Conservation (phyloP, 2,113 vertebrate genomes). For the Peucedramus taeniatus region DNA sequence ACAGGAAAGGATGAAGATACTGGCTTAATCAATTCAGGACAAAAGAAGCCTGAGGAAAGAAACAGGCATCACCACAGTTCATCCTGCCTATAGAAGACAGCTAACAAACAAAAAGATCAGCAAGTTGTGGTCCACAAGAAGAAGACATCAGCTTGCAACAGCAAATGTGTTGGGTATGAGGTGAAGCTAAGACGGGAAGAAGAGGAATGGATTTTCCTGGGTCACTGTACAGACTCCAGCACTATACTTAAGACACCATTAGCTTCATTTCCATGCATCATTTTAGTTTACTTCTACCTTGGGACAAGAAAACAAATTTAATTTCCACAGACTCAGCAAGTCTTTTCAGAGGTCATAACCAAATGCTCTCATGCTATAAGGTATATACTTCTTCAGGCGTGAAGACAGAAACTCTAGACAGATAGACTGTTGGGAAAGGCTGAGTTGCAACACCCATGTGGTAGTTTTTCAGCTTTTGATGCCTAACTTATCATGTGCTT, state of each 20-base stretch:
- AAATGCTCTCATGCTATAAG: background rate
- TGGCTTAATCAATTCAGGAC: background rate
- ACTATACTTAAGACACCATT: background rate
- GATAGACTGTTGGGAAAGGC: background rate
- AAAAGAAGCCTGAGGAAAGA: background rate
- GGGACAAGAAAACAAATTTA: background rate
- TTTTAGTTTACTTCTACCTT: background rate
- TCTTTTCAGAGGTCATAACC: background rate
- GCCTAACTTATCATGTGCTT: background rate
- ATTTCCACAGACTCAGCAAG: background rate
- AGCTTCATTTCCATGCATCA: background rate
- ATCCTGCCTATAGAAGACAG: background rate
- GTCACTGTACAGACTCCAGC: background rate
- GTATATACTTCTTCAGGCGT: background rate
- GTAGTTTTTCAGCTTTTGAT: background rate
- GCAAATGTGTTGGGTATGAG: accelerated
- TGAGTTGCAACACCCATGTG: accelerated
- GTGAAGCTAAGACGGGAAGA: background rate
- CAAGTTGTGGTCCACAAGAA: background rate
- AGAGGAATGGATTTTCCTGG: background rate
- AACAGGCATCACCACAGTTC: background rate
- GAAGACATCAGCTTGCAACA: background rate
- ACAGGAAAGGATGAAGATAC: background rate
- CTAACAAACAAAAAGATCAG: background rate
- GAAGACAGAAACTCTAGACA: background rate